Percentiles rank a stretch among this genome's conserved stretches.
Evolutionary conservation across 2,888 invertebrate species (phyloP).

Genomic region (Ariolimax columbianus): DNA sequence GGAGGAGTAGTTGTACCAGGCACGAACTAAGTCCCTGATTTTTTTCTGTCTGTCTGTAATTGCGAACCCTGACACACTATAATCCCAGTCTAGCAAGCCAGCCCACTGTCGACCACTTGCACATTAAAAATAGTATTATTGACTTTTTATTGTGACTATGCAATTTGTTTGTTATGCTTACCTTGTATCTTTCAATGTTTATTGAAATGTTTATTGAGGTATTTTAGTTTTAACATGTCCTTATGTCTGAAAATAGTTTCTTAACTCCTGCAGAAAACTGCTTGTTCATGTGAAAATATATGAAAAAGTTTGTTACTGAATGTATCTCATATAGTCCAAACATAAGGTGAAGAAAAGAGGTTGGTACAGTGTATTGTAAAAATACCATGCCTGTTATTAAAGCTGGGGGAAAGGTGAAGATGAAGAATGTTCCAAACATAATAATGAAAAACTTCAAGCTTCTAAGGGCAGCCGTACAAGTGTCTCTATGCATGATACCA

Average conservation of each 20-base stretch:
- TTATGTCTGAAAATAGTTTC: background rate
- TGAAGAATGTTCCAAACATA: slow-evolving; percentile 25
- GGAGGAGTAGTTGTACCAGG: too few relatives aligned
- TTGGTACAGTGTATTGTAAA: background rate
- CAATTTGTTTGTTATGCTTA: too few relatives aligned
- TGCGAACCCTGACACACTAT: too few relatives aligned
- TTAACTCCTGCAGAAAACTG: background rate
- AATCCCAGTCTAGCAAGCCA: too few relatives aligned
- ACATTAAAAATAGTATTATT: too few relatives aligned
- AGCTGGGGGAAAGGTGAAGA: background rate
- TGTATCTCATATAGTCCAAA: background rate
- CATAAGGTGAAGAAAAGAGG: background rate
- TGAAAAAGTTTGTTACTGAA: slow-evolving; percentile 18
- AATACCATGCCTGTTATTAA: background rate
- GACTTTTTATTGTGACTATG: too few relatives aligned
- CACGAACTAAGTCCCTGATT: too few relatives aligned
- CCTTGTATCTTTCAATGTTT: background rate
- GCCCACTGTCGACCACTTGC: too few relatives aligned
- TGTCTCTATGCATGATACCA: background rate
- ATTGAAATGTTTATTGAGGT: too few relatives aligned
- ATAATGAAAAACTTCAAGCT: slow-evolving; percentile 14
- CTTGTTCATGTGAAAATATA: slow-evolving; percentile 13
- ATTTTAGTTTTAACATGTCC: too few relatives aligned
- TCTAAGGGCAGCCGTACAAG: background rate
- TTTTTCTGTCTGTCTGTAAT: too few relatives aligned